Conservation (phyloP, 2,797 vertebrate species). For the Pagetopsis macropterus region DNA sequence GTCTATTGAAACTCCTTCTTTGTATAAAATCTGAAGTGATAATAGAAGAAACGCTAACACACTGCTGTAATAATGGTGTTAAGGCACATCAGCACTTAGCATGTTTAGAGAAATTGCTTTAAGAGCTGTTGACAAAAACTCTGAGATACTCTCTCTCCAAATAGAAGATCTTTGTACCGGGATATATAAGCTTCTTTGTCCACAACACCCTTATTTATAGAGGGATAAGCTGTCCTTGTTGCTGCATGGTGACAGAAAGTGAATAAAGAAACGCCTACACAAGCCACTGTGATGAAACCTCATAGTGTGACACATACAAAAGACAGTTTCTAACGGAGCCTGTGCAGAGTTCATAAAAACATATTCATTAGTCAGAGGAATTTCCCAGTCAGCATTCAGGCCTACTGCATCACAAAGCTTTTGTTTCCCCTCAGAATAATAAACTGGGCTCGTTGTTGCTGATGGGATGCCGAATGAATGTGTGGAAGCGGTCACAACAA, state of each 20-base stretch:
- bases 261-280: slow-evolving; percentile 36
- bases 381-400: slow-evolving; percentile 48
- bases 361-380: slow-evolving; percentile 54
- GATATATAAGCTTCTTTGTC: slow-evolving; percentile 24
- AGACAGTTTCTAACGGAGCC: slow-evolving; percentile 4
- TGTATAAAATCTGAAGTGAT: slow-evolving; percentile 18
- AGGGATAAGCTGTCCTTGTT: slow-evolving; percentile 52
- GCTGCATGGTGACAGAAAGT: slow-evolving; percentile 21
- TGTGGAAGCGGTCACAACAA: slow-evolving; percentile 40
- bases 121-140: slow-evolving; percentile 41
- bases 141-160: slow-evolving; percentile 38
- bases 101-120: slow-evolving; percentile 22
- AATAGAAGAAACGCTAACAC: slow-evolving; percentile 12
- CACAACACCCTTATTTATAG: slow-evolving; percentile 45
- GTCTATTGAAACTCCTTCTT: not conserved
- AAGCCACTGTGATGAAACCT: slow-evolving; percentile 13
- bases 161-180: slow-evolving; percentile 47
- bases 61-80: slow-evolving; percentile 31
- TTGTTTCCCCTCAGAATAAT: slow-evolving; percentile 46
- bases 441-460: slow-evolving; percentile 51
- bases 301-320: slow-evolving; percentile 37
- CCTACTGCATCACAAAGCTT: slow-evolving; percentile 47
- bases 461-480: slow-evolving; percentile 35
- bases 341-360: slow-evolving; percentile 32
- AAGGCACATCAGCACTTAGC: slow-evolving; percentile 42